A percentile compares a stretch with the other conserved stretches of the same genome.
Evolutionary conservation across 2,797 vertebrate genomes (phyloP).

Genomic region (Allobates femoralis): DNA sequence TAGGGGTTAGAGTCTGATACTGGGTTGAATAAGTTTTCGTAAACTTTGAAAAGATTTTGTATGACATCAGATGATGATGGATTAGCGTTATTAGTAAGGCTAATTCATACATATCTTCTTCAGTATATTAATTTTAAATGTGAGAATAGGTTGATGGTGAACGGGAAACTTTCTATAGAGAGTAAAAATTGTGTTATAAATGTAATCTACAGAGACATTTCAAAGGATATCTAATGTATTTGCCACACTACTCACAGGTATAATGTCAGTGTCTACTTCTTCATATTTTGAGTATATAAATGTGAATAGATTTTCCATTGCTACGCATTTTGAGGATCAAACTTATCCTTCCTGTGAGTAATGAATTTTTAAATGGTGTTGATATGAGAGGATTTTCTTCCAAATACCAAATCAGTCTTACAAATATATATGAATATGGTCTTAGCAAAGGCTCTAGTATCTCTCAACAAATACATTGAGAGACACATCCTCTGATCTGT

Average conservation of each 20-base stretch:
- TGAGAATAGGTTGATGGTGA: background rate
- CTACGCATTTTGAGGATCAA: background rate
- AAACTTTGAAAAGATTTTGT: too few relatives aligned
- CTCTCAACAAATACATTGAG: slow-evolving; percentile 30
- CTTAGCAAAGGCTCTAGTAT: background rate
- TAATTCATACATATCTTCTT: too few relatives aligned
- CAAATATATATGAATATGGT: slow-evolving; percentile 4
- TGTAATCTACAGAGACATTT: background rate
- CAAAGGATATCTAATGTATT: background rate
- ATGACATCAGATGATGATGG: too few relatives aligned
- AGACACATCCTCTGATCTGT: slow-evolving; percentile 19
- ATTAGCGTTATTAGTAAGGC: too few relatives aligned
- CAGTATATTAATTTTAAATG: too few relatives aligned
- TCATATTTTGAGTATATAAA: background rate
- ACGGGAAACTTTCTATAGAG: background rate
- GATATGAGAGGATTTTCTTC: slow-evolving; percentile 30
- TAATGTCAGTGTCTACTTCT: background rate
- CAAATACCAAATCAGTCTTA: slow-evolving; percentile 8
- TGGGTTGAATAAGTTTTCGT: too few relatives aligned
- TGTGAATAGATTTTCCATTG: background rate
- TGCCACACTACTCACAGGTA: background rate
- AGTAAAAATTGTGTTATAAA: background rate
- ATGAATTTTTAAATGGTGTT: background rate
- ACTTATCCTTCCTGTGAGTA: background rate
- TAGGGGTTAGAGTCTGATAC: too few relatives aligned